Evolutionary conservation across 1,140 invertebrate species (phyloP).

Genomic region (Trichonephila clavipes): DNA sequence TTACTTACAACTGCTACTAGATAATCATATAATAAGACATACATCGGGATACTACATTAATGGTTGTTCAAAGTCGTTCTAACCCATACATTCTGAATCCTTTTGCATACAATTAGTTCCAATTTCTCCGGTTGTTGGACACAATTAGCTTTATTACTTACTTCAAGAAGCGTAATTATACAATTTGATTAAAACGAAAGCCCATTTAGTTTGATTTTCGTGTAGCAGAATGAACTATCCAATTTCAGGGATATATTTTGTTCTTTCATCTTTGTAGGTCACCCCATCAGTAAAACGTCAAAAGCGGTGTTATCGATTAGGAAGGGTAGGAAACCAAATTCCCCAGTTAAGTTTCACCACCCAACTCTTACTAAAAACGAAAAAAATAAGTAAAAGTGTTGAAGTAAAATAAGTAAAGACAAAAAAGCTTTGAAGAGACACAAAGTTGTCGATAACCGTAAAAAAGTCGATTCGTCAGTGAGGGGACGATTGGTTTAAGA

Average conservation of each 20-base stretch:
- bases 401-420: conserved; percentile 31
- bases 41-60: background rate
- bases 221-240: background rate
- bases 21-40: background rate
- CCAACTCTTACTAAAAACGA: conserved; percentile 12
- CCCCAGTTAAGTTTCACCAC: conserved; percentile 37
- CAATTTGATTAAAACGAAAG: background rate
- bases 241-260: background rate
- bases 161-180: background rate
- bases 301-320: conserved; percentile 56
- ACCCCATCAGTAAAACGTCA: conserved; percentile 41
- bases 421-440: conserved; percentile 36
- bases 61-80: background rate
- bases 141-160: background rate
- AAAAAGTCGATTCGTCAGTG: conserved; percentile 54
- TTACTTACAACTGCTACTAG: no score
- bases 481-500: conserved; percentile 36
- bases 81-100: no score
- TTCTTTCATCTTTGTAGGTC: conserved; percentile 26
- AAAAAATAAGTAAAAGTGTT: conserved; percentile 1
- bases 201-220: background rate
- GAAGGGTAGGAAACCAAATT: conserved; percentile 44
- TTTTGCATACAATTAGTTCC: no score
- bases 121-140: no score
- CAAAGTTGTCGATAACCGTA: conserved; percentile 57